Base-by-base conservation (phyloP, 2,113 vertebrate species). In the Nestor notabilis region DNA sequence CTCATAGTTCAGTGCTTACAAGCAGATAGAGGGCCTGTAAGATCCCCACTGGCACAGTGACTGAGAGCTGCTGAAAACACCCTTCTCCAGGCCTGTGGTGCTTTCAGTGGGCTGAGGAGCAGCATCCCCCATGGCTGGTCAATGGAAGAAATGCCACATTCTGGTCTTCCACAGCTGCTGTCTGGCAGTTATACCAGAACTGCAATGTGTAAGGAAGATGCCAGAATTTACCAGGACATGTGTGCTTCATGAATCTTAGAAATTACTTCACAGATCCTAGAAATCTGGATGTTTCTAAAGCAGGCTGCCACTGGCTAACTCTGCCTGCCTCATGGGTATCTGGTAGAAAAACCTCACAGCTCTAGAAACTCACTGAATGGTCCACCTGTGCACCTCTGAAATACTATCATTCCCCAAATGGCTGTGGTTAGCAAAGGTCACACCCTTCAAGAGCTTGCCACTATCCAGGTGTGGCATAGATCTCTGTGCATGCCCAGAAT, bases 11-110 rank as follows among this genome's bases (percentile, higher is more conserved):
- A 25, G 47, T 37, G 76, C 47, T 61, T 89, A 2, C 18, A 7
- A 74, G 68, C 21, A 64, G 21, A 9, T 0, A 49, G 31, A 80
- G 19, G 53, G 24, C 7, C 50, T 0, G 0, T n/a, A 37, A 81
- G 29, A 13, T 5, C 12, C 27, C 6, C 24, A 11, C 3, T 8
- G 80, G 53, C 80, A 50, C 31, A 50, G 39, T 10, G 33, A 18
- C 35, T 13, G 39, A 60, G 49, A 53, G 28, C 25, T 83, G 61
- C 61, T 47, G 71, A 56, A 75, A 80, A 80, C 9, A 6, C 13
- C 27, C 13, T 65, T 65, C 44, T 29, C 35, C 23, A 11, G 10
- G 9, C 35, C 58, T 0, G 0, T 5, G 12, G 33, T 84, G 49
- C 44, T 47, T 55, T 60, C 58, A 14, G 9, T 11, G 68, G 71